phyloP scores from a whole-genome alignment of 53 echinoderm and acorn worm genomes.

The Paracentrotus lividus region DNA sequence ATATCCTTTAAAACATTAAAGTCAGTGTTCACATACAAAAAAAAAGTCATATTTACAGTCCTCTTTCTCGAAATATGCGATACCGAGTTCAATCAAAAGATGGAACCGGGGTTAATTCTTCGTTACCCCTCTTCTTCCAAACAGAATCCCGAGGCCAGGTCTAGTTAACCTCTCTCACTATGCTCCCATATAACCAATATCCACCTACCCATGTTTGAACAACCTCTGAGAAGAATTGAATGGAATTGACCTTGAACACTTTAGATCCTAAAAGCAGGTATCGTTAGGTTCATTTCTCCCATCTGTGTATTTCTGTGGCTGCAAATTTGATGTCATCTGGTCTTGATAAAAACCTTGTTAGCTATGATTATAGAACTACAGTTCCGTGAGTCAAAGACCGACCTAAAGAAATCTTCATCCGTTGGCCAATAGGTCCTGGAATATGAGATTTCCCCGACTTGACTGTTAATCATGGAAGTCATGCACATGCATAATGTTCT shows the following conservation, averaged over 20 bases:
- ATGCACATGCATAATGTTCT: too few species aligned
- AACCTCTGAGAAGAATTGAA: background rate
- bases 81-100: background rate
- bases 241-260: background rate
- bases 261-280: background rate
- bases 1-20: too few species aligned
- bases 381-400: background rate
- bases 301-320: conserved; percentile 6
- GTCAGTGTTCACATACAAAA: background rate
- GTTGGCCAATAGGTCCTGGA: too few species aligned
- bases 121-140: conserved; percentile 9
- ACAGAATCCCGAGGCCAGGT: background rate
- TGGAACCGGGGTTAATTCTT: conserved; percentile 15
- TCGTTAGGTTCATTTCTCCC: background rate
- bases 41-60: too few species aligned
- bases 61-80: background rate
- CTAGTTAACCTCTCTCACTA: conserved; percentile 39
- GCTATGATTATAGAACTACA: background rate
- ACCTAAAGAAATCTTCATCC: too few species aligned
- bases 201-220: background rate
- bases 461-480: too few species aligned
- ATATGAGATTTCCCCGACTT: too few species aligned
- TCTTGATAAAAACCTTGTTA: conserved; percentile 1
- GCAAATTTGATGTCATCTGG: conserved; percentile 2
- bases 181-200: background rate